Conservation (phyloP, 2,888 invertebrate genomes). For the Apodemia hepburni region DNA sequence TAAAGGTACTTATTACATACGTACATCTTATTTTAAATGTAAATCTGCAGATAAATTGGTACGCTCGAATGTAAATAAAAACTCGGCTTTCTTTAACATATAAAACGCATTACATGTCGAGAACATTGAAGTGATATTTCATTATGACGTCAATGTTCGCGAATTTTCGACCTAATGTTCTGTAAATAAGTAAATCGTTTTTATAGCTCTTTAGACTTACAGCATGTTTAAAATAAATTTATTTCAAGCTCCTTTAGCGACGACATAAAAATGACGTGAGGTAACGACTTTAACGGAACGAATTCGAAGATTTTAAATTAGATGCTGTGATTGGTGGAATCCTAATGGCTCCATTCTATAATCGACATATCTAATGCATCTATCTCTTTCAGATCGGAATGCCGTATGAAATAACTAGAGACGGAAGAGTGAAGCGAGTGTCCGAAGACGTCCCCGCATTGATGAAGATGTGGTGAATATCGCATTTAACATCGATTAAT, state of each 20-base stretch:
- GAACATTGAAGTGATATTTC: constrained; percentile 4
- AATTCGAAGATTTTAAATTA: not conserved
- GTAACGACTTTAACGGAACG: not conserved
- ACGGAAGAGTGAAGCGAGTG: no score
- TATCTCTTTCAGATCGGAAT: no score
- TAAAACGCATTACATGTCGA: constrained; percentile 5
- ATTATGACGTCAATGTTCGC: constrained; percentile 10
- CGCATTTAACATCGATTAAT: no score
- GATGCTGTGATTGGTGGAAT: not conserved
- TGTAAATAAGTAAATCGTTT: constrained; percentile 14
- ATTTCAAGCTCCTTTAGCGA: not conserved
- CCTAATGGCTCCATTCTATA: no score
- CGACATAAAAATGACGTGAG: constrained; percentile 1
- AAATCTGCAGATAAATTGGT: not conserved
- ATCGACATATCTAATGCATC: no score
- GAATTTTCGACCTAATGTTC: constrained; percentile 9
- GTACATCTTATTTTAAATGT: not conserved
- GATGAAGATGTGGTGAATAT: no score
- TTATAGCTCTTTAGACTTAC: constrained; percentile 7
- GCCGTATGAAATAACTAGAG: no score
- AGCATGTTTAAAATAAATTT: constrained; percentile 11
- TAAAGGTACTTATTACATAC: not conserved
- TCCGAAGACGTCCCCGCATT: no score
- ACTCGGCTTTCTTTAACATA: constrained; percentile 1
- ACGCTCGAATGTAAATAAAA: not conserved